These are phyloP conservation scores for Girardinichthys multiradiatus DNA, from an alignment of 2,113 vertebrate species.

Conservation along the genomic window DNA sequence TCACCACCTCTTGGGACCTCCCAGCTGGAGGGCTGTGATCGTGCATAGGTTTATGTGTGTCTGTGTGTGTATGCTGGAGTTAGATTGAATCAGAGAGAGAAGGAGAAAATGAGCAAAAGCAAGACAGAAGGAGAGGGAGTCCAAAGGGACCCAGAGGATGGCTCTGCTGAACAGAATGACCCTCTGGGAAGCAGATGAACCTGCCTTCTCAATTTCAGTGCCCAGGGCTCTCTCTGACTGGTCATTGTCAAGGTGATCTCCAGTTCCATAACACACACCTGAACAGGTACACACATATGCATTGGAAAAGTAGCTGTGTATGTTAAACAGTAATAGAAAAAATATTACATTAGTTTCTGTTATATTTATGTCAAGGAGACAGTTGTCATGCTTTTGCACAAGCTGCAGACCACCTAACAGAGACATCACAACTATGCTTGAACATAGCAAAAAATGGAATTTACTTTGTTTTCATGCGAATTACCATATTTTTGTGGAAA, in stretches of 20 bases:
- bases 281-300: constrained; percentile 41
- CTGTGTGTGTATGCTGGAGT: constrained; percentile 14
- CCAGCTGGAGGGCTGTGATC: constrained; percentile 70
- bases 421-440: constrained; percentile 10
- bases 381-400: constrained; percentile 15
- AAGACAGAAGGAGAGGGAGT: constrained; percentile 42
- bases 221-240: constrained; percentile 80
- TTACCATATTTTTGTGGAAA: constrained; percentile 31
- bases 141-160: constrained; percentile 51
- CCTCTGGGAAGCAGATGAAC: constrained; percentile 75
- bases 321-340: constrained; percentile 36
- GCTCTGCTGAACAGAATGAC: constrained; percentile 70
- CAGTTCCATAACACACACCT: constrained; percentile 54
- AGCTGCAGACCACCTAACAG: constrained; percentile 15
- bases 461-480: constrained; percentile 51
- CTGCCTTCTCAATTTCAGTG: constrained; percentile 71
- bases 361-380: constrained; percentile 29
- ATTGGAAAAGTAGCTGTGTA: constrained; percentile 21
- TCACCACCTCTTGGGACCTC: constrained; percentile 81
- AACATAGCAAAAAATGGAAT: constrained; percentile 25
- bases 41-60: constrained; percentile 14
- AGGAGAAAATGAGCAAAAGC: constrained; percentile 31
- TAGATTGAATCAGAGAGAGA: constrained; percentile 43
- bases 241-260: constrained; percentile 82
- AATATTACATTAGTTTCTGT: constrained; percentile 39